Base-by-base conservation (phyloP, 2,888 invertebrate species). In the Cremastinae sp. region DNA sequence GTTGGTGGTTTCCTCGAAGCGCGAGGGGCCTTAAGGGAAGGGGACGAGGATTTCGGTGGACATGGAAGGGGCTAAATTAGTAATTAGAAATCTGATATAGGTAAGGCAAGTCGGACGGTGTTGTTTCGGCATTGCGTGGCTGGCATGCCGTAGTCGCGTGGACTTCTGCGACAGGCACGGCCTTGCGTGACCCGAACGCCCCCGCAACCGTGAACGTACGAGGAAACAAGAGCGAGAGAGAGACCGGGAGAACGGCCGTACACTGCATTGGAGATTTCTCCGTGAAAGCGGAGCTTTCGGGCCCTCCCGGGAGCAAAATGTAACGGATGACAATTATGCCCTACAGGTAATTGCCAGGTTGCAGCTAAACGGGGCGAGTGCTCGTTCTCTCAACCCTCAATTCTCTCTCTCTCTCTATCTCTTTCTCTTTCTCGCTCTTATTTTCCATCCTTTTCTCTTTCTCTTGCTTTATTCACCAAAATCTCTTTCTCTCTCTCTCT, bases 291-390 rank as follows among this genome's bases (percentile, higher is more conserved):
- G 59, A 43, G 45, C 69, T 71, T 68, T 73, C 45, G 28, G 72
- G 65, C 71, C 68, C 75, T 64, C 69, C 70, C 74, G 78, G 81
- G 80, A 81, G 83, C 84, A 82, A 85, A 83, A 83, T 82, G 82
- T 85, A 86, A 86, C 83, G 87, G 87, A 89, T 89, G 89, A 89
- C 89, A 89, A 89, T 89, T 89, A 89, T 87, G 87, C 85, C 87
- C 86, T 88, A 85, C 85, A 85, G 85, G 83, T 87, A 88, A 88
- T 88, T 88, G 86, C 84, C 84, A 83, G 87, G 86, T 86, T 85
- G 83, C 82, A 83, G 87, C 84, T 87, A 87, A 88, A 87, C 85
- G 86, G 84, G 82, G 78, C 85, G 82, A 83, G 82, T 84, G 86
- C 84, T 81, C 82, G 79, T 79, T 65, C 73, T 62, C 70, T 74